Evolutionary conservation across 2,113 vertebrate genomes (phyloP).

Genomic region (Myodes glareolus): DNA sequence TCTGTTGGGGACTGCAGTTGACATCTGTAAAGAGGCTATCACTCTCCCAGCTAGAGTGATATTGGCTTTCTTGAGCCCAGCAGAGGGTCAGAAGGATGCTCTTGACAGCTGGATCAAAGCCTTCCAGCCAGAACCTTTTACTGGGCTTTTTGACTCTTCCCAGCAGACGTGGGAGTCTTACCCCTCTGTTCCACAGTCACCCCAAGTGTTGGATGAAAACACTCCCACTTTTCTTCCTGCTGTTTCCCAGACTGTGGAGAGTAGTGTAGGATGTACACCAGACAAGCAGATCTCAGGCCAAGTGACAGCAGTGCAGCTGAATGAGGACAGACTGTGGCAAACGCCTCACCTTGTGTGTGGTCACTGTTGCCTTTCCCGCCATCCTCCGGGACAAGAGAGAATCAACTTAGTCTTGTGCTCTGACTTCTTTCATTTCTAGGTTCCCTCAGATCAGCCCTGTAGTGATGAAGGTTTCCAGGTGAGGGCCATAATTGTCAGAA

Average conservation of each 20-base stretch:
- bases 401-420: neutral
- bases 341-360: neutral
- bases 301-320: neutral
- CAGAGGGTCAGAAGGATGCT: neutral
- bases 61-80: neutral
- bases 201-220: neutral
- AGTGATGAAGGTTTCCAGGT: constrained; percentile 51
- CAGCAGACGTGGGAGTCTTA: neutral
- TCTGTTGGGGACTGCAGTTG: neutral
- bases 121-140: neutral
- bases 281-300: neutral
- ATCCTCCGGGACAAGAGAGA: neutral
- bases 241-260: neutral
- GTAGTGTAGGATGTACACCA: neutral
- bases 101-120: neutral
- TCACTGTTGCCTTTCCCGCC: neutral
- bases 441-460: constrained; percentile 32
- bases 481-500: constrained; percentile 67
- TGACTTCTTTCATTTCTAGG: constrained; percentile 19
- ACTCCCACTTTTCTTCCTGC: neutral
- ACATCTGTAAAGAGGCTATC: neutral
- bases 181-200: neutral
- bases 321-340: neutral
- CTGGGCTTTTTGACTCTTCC: constrained; percentile 28
- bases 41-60: neutral